phyloP scores from a whole-genome alignment of 2,888 invertebrate species.

The Theretra japonica region DNA sequence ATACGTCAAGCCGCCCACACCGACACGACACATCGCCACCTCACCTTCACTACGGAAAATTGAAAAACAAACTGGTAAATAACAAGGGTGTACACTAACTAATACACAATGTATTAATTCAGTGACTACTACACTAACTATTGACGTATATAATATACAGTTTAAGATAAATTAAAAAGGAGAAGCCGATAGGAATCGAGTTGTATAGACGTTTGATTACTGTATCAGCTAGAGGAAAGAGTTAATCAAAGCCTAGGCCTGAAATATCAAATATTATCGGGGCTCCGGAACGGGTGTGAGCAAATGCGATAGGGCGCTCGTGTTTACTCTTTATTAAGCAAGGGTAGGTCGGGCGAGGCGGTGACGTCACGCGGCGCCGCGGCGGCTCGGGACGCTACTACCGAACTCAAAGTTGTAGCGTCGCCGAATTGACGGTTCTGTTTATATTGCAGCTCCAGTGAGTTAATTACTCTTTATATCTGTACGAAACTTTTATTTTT shows the following conservation, averaged over 20 bases:
- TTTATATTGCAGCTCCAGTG: conserved; percentile 27
- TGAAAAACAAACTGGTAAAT: too few relatives aligned
- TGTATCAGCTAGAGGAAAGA: neutral
- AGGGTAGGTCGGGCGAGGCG: conserved; percentile 51
- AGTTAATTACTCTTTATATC: neutral
- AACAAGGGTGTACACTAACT: too few relatives aligned
- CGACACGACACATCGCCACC: conserved; percentile 39
- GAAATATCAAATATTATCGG: conserved; percentile 41
- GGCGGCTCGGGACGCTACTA: conserved; percentile 68
- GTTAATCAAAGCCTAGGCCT: neutral
- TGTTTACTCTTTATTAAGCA: conserved; percentile 55
- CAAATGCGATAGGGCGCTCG: conserved; percentile 54
- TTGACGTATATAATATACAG: too few relatives aligned
- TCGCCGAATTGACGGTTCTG: conserved; percentile 65
- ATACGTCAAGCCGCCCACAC: conserved; percentile 67
- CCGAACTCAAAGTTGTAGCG: conserved; percentile 62
- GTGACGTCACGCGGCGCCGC: conserved; percentile 75
- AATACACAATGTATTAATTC: too few relatives aligned
- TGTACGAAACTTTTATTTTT: neutral
- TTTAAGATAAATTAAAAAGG: too few relatives aligned
- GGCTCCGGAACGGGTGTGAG: conserved; percentile 35
- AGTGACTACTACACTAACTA: too few relatives aligned
- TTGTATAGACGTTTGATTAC: too few relatives aligned
- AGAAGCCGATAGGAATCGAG: too few relatives aligned
- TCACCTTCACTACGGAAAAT: neutral